Evolutionary conservation across 1,140 invertebrate species (phyloP), one percentile per base, ranked within the genome.

Genomic region (Teleogryllus occipitalis): DNA sequence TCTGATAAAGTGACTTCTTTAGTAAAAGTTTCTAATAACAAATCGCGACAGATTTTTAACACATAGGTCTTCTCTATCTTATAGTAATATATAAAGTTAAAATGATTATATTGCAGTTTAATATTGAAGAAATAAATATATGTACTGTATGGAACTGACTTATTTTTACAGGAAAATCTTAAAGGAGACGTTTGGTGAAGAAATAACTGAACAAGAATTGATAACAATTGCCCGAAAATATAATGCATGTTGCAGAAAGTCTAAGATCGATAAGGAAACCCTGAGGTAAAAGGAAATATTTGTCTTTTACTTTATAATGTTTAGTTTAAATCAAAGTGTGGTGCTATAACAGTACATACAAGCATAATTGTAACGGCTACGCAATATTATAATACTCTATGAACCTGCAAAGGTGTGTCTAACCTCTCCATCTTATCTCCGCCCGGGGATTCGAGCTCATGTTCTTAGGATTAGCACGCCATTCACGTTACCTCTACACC

Each of bases 191-290:
- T 83, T 93, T 83, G 90, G 89, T 54, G 89, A 91, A 76, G 87
- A 90, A 77, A 91, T 94, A 84, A 90, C 90, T 3, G 92, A 94
- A 82, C 93, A 95, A 75, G 94, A 95, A 87, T 92, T 94, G 81
- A 87, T 94, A 12, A 93, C 93, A 8, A 85, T 94, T 7, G 90
- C 91, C 18, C 88, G 93, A 82, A 86, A 88, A 81, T 94, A 93
- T 85, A 87, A 21, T 88, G 89, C 39, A 88, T 89, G 0, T 22
- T 85, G 84, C 79, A 80, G 80, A 22, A 82, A 85, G 74, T 81
- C 83, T 39, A 80, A 81, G 77, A 83, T 83, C 65, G 81, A 83
- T 76, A 79, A 83, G 74, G 81, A 83, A 47, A 82, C 82, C 75
- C 83, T 86, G 80, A 82, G 84, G 84, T 84, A 74, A 80, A 77